These are phyloP conservation scores for Cyprinodon variegatus DNA, from an alignment of 2,113 vertebrate genomes.

Conservation along the genomic window DNA sequence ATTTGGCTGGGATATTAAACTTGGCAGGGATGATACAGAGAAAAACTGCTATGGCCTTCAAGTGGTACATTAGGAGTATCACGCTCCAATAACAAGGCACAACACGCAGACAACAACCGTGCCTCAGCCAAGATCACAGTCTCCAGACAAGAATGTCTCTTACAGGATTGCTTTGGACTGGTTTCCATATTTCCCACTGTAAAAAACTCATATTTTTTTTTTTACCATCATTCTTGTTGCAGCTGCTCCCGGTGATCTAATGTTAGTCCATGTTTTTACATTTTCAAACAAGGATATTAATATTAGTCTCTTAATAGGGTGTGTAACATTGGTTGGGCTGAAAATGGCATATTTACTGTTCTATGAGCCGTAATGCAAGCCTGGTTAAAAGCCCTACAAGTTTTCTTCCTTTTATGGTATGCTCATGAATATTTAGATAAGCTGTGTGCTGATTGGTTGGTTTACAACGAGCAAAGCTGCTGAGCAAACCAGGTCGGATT, in stretches of 20 bases:
- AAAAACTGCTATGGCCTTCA: constrained; percentile 38
- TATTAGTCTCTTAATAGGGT: too few species aligned
- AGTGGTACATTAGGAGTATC: constrained; percentile 10
- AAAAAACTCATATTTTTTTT: constrained; percentile 15
- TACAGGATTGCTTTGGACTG: neutral
- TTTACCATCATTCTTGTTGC: neutral
- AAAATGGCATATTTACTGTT: too few species aligned
- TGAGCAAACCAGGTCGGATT: too few species aligned
- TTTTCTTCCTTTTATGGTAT: too few species aligned
- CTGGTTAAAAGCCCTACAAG: too few species aligned
- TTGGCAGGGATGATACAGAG: constrained; percentile 20
- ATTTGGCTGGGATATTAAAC: constrained; percentile 39
- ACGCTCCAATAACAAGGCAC: constrained; percentile 8
- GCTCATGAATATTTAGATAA: too few species aligned
- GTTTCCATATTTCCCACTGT: constrained; percentile 17
- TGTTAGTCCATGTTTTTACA: neutral
- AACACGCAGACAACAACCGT: constrained; percentile 5
- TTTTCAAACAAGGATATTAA: neutral
- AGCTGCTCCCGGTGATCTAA: neutral
- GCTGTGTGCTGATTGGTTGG: too few species aligned
- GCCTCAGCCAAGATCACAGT: constrained; percentile 4
- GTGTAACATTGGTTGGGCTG: too few species aligned
- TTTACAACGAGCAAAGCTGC: too few species aligned
- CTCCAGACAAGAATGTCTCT: constrained; percentile 10
- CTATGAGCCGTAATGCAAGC: too few species aligned